Percentiles rank a stretch among this genome's conserved stretches.
Conservation (phyloP, 2,113 vertebrate genomes). For the Aramus guarauna region DNA sequence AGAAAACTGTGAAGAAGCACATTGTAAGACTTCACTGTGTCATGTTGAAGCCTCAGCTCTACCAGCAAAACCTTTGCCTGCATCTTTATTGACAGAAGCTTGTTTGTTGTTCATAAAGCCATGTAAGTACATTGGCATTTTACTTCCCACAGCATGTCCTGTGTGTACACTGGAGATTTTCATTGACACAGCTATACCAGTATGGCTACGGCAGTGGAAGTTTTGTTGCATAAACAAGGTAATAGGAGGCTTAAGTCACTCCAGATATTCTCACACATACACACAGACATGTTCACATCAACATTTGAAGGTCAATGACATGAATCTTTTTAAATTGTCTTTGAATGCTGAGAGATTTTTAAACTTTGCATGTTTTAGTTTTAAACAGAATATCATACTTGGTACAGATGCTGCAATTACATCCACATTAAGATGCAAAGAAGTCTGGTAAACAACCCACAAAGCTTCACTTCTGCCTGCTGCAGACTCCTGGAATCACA, state of each 20-base stretch:
- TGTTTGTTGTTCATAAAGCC: not conserved
- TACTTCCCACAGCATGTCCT: not conserved
- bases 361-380: not conserved
- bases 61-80: not conserved
- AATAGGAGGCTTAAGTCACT: not conserved
- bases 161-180: not conserved
- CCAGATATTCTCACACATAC: not conserved
- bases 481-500: not conserved
- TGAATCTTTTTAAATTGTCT: not conserved
- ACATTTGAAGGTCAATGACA: not conserved
- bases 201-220: not conserved
- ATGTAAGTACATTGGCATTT: not conserved
- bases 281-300: not conserved
- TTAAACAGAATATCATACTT: not conserved
- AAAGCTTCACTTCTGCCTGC: not conserved
- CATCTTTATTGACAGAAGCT: not conserved
- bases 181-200: not conserved
- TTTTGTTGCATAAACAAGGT: not conserved
- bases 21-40: not conserved
- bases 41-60: not conserved
- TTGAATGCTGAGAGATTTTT: not conserved
- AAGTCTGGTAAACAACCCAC: not conserved
- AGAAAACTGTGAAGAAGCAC: not conserved
- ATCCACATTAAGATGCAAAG: not conserved
- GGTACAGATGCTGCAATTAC: not conserved